A percentile compares a stretch with the other conserved stretches of the same genome.
phyloP scores from a whole-genome alignment of 2,797 vertebrate species.

The Furcifer pardalis region DNA sequence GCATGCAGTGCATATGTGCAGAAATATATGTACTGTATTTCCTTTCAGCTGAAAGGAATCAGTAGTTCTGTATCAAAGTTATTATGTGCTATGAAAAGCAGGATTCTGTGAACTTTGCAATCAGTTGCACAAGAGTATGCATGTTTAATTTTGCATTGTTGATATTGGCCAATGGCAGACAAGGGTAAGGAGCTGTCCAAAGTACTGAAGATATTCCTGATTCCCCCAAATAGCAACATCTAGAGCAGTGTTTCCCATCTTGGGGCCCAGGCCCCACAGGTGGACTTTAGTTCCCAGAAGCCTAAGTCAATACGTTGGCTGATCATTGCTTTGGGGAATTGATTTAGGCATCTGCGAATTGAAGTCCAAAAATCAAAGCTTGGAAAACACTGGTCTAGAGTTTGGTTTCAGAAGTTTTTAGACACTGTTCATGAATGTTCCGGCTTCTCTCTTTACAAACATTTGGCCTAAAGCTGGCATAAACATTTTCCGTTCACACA shows the following conservation, averaged over 20 bases:
- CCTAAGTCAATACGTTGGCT: too few relatives aligned
- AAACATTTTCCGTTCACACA: not conserved
- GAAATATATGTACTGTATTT: not conserved
- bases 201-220: not conserved
- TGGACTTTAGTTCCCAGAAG: too few relatives aligned
- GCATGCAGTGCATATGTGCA: too few relatives aligned
- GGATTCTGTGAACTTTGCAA: not conserved
- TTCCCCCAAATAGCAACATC: not conserved
- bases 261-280: too few relatives aligned
- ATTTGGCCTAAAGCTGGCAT: not conserved
- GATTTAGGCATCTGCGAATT: too few relatives aligned
- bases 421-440: not conserved
- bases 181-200: not conserved
- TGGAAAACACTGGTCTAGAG: too few relatives aligned
- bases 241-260: too few relatives aligned
- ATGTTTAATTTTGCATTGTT: not conserved
- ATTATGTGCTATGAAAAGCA: not conserved
- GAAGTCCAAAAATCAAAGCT: too few relatives aligned
- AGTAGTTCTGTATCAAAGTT: not conserved
- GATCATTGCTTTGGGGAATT: too few relatives aligned
- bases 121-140: not conserved
- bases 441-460: not conserved
- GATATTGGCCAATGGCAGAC: not conserved
- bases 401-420: not conserved
- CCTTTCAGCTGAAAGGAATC: not conserved